phyloP scores from a whole-genome alignment of 2,113 vertebrate genomes.

The Takifugu bimaculatus region DNA sequence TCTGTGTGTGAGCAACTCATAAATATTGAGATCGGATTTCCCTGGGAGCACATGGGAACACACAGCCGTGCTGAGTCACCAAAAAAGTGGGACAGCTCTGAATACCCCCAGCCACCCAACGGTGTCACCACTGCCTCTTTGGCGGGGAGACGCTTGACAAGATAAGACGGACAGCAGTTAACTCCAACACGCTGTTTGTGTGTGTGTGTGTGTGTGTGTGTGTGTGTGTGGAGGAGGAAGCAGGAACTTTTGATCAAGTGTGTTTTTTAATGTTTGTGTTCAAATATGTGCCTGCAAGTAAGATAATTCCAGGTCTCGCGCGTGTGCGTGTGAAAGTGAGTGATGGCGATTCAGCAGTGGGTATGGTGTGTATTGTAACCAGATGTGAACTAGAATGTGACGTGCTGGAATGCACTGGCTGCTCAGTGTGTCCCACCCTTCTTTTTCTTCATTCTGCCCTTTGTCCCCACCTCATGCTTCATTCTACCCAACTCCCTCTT shows the following conservation, averaged over 20 bases:
- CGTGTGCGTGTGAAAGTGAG: constrained; percentile 53
- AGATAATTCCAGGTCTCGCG: constrained; percentile 40
- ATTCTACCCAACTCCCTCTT: constrained; percentile 10
- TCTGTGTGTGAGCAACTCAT: constrained; percentile 43
- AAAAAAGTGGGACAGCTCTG: constrained; percentile 45
- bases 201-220: no score
- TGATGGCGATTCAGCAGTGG: constrained; percentile 51
- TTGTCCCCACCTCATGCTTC: constrained; percentile 54
- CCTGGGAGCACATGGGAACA: constrained; percentile 61
- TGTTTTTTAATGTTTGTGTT: constrained; percentile 7
- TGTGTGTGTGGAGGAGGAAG: no score
- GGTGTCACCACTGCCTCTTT: constrained; percentile 6
- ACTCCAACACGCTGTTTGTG: no score
- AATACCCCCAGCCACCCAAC: constrained; percentile 11
- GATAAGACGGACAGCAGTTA: not conserved
- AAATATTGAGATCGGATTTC: constrained; percentile 72
- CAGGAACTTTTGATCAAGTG: not conserved
- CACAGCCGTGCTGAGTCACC: constrained; percentile 70
- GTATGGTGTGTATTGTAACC: constrained; percentile 75
- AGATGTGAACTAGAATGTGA: constrained; percentile 81
- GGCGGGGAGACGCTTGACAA: not conserved
- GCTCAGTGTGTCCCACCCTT: constrained; percentile 51
- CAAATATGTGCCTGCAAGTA: constrained; percentile 8
- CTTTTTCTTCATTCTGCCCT: constrained; percentile 55
- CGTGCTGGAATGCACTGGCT: constrained; percentile 73